Evolutionary conservation across 2,113 vertebrate species (phyloP), one percentile per base, ranked within the genome.

Genomic region (Aleadryas rufinucha): DNA sequence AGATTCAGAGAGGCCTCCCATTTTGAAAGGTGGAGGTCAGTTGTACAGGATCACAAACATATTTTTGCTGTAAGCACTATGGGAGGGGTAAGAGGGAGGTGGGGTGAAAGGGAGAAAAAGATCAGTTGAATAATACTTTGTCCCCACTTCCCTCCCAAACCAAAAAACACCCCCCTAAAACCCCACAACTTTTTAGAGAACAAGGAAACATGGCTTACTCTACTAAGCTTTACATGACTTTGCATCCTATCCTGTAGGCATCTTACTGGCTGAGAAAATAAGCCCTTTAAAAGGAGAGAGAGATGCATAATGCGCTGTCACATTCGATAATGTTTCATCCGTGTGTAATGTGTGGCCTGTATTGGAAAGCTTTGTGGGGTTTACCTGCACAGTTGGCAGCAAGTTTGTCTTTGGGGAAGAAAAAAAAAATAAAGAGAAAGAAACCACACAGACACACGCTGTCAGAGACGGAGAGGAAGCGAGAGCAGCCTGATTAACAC

Each of bases 261-360:
- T 13, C 18, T 12, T 30, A 30, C 1, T 2, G 35, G 33, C 69
- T 69, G 26, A 79, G 89, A 26, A 95, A 85, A 94, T 10, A 39
- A 71, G 15, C 75, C 75, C 42, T 83, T 74, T 83, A 61, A 45
- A 87, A 30, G 37, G 45, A 44, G 57, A 42, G 42, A 37, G 59
- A 37, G 35, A 42, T 16, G 33, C 28, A 1, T 24, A 37, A 89
- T 4, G 23, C 2, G 3, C 64, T 74, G 90, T 77, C 80, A 66
- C 72, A 10, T 30, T 27, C 35, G 4, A 3, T 52, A 66, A 49
- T 4, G 1, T 10, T 22, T 66, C 64, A 26, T 3, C 87, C 11
- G 0, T 23, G 27, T 6, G 30, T 20, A 54, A 54, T 0, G n/a
- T 3, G 2, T 27, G 68, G 81, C 76, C 83, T 59, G 3, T 1